Conservation (phyloP, 2,113 vertebrate species). For the Gopherus flavomarginatus region DNA sequence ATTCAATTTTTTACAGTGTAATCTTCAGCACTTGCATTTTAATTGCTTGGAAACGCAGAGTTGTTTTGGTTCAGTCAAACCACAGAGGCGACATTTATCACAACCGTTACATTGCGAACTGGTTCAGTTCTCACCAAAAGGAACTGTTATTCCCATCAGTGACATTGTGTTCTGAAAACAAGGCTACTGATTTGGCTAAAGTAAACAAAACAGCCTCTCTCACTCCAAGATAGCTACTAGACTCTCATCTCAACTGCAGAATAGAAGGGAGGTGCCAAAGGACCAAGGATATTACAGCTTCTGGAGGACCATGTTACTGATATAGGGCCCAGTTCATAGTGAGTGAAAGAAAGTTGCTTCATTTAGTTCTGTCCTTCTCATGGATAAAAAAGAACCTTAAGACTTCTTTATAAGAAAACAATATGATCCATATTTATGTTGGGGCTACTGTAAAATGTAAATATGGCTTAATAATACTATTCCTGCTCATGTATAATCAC, state of each 20-base stretch:
- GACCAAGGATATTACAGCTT: conserved; percentile 48
- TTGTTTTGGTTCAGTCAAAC: conserved; percentile 79
- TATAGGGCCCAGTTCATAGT: not conserved
- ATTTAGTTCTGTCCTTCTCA: not conserved
- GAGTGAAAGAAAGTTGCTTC: not conserved
- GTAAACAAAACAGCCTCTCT: conserved; percentile 64
- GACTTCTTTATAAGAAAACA: not conserved
- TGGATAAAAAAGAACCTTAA: not conserved
- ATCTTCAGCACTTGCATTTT: conserved; percentile 55
- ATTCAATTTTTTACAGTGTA: conserved; percentile 2
- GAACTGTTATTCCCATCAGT: conserved; percentile 65
- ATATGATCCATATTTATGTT: not conserved
- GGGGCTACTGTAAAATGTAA: conserved; percentile 6
- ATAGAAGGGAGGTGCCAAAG: conserved; percentile 21
- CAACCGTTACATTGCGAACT: conserved; percentile 38
- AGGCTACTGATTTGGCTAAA: conserved; percentile 79
- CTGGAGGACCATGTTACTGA: conserved; percentile 38
- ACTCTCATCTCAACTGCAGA: conserved; percentile 21
- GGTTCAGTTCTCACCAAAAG: conserved; percentile 75
- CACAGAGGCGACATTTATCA: conserved; percentile 78
- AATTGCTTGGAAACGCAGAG: conserved; percentile 67
- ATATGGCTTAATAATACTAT: not conserved
- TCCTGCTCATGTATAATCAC: not conserved
- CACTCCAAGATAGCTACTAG: conserved; percentile 43
- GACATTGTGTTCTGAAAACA: conserved; percentile 80